Evolutionary conservation across 1,140 invertebrate species (phyloP), one percentile per base, ranked within the genome.

Genomic region (Temnothorax nylanderi): DNA sequence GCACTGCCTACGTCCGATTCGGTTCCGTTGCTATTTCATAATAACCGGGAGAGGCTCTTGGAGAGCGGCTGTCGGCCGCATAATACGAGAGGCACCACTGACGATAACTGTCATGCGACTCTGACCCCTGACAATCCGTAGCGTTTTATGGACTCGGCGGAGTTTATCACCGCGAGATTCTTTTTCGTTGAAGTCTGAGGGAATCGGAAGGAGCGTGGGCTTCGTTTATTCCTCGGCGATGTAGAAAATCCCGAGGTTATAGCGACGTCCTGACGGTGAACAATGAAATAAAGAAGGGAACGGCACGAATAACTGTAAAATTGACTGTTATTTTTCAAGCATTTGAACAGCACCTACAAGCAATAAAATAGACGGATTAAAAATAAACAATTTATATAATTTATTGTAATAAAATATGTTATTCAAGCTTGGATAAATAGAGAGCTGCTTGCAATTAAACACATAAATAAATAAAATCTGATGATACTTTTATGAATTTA

Each of bases 21-120:
- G 69, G 21, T 86, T 81, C 58, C 82, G 67, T 82, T 76, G 60
- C 87, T 87, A 82, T 89, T 90, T 90, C 84, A 78, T 89, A 88
- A 90, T 88, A 88, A 89, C 34, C 78, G 62, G 58, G 82, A 87
- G 87, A 67, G 13, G 16, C 26, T 26, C 26, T 26, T 26, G 26
- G 26, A 26, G 26, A 26, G 26, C 26, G 26, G 26, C 26, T 26
- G 1, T 62, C 58, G 62, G 26, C 11, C 21, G 47, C 58, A 47
- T 49, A 74, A 74, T 21, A 37, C 41, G 41, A 34, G 44, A 49
- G 56, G 54, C 54, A 41, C 16, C 49, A 16, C 54, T 18, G 34
- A 21, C 60, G 56, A 76, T 85, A 85, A 85, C 47, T 34, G 82
- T 56, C 82, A 67, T 54, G 47, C 74, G 82, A 85, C 60, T 78